These are phyloP conservation scores for Leucophenga varia DNA, from an alignment of 1,140 invertebrate species.

Conservation along the genomic window DNA sequence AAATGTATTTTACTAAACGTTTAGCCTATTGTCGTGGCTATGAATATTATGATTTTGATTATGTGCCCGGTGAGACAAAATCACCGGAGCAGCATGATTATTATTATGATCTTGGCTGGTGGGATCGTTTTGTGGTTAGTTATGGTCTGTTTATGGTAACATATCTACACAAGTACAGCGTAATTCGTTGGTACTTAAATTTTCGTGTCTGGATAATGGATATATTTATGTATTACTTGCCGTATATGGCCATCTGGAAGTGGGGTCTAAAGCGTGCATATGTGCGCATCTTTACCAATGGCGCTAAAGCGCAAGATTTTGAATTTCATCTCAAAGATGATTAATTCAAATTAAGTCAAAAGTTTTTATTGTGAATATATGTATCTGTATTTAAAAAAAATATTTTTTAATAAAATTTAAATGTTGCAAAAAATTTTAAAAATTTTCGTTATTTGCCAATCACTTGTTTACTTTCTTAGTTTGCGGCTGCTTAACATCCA, in stretches of 20 bases:
- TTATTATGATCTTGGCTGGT: constrained; percentile 41
- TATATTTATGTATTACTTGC: constrained; percentile 45
- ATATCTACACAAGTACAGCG: constrained; percentile 37
- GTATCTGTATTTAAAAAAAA: neutral
- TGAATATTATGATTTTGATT: constrained; percentile 47
- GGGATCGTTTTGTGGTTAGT: constrained; percentile 40
- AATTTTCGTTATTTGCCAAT: too few relatives aligned
- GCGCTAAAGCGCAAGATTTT: constrained; percentile 31
- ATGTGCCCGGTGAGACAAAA: constrained; percentile 13
- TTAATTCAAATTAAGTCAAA: constrained; percentile 18
- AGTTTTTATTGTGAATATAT: constrained; percentile 5
- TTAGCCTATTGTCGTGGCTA: constrained; percentile 44
- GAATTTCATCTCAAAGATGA: constrained; percentile 32
- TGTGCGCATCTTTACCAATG: constrained; percentile 40
- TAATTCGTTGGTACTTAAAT: constrained; percentile 49
- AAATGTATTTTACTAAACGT: constrained; percentile 46
- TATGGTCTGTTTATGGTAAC: constrained; percentile 44
- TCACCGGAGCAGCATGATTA: constrained; percentile 32
- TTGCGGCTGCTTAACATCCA: too few relatives aligned
- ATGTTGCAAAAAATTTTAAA: too few relatives aligned
- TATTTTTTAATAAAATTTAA: too few relatives aligned
- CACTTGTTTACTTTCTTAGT: too few relatives aligned
- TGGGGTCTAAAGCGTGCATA: constrained; percentile 43
- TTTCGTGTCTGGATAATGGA: constrained; percentile 38
- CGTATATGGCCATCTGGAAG: constrained; percentile 46